Conservation (phyloP, 2,113 vertebrate genomes). For the Triplophysa siluroides region DNA sequence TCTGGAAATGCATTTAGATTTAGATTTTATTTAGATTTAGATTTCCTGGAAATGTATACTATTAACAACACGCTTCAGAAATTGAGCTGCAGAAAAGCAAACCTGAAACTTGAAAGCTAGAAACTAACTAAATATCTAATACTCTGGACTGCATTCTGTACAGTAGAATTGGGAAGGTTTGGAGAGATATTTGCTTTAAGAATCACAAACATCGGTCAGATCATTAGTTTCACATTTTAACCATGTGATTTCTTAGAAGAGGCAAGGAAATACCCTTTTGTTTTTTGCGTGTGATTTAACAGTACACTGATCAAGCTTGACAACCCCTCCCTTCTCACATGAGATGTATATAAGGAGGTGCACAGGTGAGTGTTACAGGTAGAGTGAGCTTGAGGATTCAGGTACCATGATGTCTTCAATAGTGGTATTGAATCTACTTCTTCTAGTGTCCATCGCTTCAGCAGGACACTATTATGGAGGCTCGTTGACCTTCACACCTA, state of each 20-base stretch:
- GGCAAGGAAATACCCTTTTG: not conserved
- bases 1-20: too few relatives aligned
- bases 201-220: not conserved
- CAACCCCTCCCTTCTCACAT: not conserved
- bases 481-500: constrained; percentile 51
- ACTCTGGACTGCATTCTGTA: too few relatives aligned
- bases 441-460: constrained; percentile 12
- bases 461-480: constrained; percentile 33
- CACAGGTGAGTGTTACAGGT: not conserved
- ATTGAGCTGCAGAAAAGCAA: too few relatives aligned
- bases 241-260: constrained; percentile 21
- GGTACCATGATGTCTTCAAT: constrained; percentile 10
- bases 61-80: too few relatives aligned
- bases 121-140: too few relatives aligned
- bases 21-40: too few relatives aligned
- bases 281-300: not conserved
- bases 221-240: not conserved
- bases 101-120: too few relatives aligned
- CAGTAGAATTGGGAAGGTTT: too few relatives aligned
- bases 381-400: not conserved
- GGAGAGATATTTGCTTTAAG: not conserved
- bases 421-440: constrained; percentile 43
- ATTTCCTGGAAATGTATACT: too few relatives aligned
- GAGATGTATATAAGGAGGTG: constrained; percentile 1
- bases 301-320: not conserved